Conservation (phyloP, 2,797 vertebrate genomes). For the Rhinophrynus dorsalis region DNA sequence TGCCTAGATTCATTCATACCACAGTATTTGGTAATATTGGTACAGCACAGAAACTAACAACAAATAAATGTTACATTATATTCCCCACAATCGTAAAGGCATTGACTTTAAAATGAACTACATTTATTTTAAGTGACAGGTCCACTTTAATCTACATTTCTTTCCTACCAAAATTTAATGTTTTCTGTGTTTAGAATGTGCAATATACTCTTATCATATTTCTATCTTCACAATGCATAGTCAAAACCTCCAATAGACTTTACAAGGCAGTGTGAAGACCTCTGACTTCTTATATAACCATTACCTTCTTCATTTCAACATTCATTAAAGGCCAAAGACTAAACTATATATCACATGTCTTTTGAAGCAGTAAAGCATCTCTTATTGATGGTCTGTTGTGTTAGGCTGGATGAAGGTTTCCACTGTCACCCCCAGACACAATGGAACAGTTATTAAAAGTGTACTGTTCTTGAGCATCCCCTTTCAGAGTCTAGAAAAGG, state of each 20-base stretch:
- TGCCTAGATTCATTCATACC: too few relatives aligned
- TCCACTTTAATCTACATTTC: too few relatives aligned
- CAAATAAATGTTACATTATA: too few relatives aligned
- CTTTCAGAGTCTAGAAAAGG: constrained; percentile 51
- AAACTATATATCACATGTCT: constrained; percentile 11
- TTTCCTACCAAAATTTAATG: too few relatives aligned
- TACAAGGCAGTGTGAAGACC: background rate
- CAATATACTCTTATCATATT: background rate
- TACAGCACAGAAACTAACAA: too few relatives aligned
- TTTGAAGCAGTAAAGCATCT: constrained; percentile 18
- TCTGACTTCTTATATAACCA: background rate
- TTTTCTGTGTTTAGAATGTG: too few relatives aligned
- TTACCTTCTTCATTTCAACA: background rate
- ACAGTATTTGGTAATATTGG: too few relatives aligned
- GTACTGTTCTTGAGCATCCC: constrained; percentile 48
- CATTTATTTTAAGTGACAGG: too few relatives aligned
- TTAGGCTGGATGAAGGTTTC: constrained; percentile 37
- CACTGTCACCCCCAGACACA: constrained; percentile 27
- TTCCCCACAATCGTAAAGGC: too few relatives aligned
- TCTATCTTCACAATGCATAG: background rate
- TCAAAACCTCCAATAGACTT: too few relatives aligned
- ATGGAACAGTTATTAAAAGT: constrained; percentile 52
- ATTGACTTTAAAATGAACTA: too few relatives aligned
- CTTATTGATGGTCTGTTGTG: constrained; percentile 28
- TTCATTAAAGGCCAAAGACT: constrained; percentile 3